Evolutionary conservation across 2,113 vertebrate genomes (phyloP), one percentile per base, ranked within the genome.

Genomic region (Jacana jacana): DNA sequence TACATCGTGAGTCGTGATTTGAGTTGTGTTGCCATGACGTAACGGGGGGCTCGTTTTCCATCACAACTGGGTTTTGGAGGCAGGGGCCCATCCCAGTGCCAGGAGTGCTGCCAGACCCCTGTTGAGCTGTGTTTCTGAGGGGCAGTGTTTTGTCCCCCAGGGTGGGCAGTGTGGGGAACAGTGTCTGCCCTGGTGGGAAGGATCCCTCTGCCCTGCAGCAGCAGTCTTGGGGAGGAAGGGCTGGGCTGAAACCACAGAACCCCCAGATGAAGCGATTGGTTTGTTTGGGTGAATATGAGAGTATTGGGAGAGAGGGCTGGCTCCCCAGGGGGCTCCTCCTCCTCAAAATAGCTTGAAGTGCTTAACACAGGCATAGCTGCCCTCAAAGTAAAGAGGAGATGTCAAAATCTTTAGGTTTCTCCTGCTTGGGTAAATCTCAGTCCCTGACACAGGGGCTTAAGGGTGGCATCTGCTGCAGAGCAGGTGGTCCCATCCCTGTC

Each of bases 51-150:
- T 65, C n/a, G 40, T 94, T 97, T 97, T 97, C 96, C 92, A 89
- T 89, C 58, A 82, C 91, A 89, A 57, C n/a, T 0, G 1, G 8
- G 5, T 63, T 91, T 63, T 78, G 57, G 49, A 65, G 83, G 77
- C n/a, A 51, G 35, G 28, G 22, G 13, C 25, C 27, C 0, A 0
- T 54, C 39, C 20, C 12, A 0, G 0, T 2, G 2, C 20, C 9
- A n/a, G 33, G 12, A 14, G 8, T 80, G 57, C 12, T n/a, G n/a
- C 19, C 1, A 6, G 22, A n/a, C 30, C 9, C 15, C 6, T 0
- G 0, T 17, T 61, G n/a, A 87, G 14, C 35, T 7, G 3, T 3
- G 54, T 80, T 52, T 25, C 35, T 35, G 27, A 39, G 11, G 27
- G n/a, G 12, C 42, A 49, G 37, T 0, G 0, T 42, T 72, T 85